phyloP scores from a whole-genome alignment of 2,888 invertebrate species.

The Pyrochroa serraticornis region DNA sequence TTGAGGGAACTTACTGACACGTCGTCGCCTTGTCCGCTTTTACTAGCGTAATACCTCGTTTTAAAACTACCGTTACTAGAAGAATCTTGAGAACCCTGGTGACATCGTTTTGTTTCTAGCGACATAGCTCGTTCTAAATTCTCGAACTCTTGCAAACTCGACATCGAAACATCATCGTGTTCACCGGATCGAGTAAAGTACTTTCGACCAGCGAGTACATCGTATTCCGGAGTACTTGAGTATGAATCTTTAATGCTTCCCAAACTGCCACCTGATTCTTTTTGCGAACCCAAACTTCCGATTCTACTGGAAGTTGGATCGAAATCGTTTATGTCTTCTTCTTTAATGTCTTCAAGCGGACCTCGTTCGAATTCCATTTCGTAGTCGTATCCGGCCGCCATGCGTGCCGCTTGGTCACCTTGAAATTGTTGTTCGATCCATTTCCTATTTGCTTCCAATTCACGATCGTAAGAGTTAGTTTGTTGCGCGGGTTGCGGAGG shows the following conservation, averaged over 20 bases:
- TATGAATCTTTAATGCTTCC: conserved; percentile 84
- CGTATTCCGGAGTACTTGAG: conserved; percentile 91
- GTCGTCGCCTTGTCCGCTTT: conserved; percentile 82
- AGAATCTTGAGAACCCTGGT: conserved; percentile 81
- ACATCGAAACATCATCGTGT: conserved; percentile 90
- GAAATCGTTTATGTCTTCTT: conserved; percentile 88
- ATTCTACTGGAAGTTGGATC: conserved; percentile 75
- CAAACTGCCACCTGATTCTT: conserved; percentile 78
- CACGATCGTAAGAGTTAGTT: conserved; percentile 57
- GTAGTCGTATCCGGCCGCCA: conserved; percentile 67
- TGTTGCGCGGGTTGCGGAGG: conserved; percentile 58
- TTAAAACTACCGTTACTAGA: conserved; percentile 81
- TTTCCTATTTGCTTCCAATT: conserved; percentile 77
- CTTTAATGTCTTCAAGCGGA: conserved; percentile 88
- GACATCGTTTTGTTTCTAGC: conserved; percentile 75
- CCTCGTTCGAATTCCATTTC: conserved; percentile 83
- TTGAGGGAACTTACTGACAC: conserved; percentile 85
- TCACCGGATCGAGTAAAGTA: conserved; percentile 84
- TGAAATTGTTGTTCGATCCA: conserved; percentile 92
- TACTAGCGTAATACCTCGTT: conserved; percentile 71
- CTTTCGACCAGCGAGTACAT: conserved; percentile 81
- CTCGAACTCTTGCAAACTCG: conserved; percentile 94
- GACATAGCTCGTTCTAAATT: conserved; percentile 84
- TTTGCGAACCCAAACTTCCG: conserved; percentile 79
- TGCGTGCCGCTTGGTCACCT: conserved; percentile 68